phyloP scores from a whole-genome alignment of 2,888 invertebrate species.

The Thereva nobilitata region DNA sequence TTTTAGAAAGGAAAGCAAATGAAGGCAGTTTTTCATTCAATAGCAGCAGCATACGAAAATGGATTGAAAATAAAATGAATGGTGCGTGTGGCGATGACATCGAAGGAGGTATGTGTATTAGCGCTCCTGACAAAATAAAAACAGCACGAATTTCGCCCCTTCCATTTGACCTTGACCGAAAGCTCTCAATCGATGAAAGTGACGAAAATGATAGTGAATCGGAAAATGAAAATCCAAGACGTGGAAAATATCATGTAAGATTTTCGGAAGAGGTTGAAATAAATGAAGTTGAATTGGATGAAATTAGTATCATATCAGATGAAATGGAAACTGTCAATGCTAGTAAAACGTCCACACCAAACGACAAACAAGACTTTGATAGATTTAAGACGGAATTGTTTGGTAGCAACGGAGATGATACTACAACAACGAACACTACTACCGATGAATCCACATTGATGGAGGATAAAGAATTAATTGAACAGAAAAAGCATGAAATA shows the following conservation, averaged over 20 bases:
- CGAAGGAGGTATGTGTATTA: constrained; percentile 14
- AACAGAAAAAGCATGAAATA: constrained; percentile 39
- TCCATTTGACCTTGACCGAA: constrained; percentile 41
- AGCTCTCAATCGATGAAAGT: constrained; percentile 33
- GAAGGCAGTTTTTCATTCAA: constrained; percentile 73
- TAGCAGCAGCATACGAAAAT: constrained; percentile 65
- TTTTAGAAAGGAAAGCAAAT: constrained; percentile 74
- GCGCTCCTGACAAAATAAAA: not conserved
- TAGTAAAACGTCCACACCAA: constrained; percentile 42
- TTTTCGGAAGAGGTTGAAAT: constrained; percentile 39
- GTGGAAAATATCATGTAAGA: constrained; percentile 35
- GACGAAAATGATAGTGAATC: constrained; percentile 36
- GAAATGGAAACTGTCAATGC: constrained; percentile 2
- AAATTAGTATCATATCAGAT: constrained; percentile 30
- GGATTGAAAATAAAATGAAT: constrained; percentile 45
- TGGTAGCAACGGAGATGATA: constrained; percentile 47
- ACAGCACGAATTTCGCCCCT: constrained; percentile 36
- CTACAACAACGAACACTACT: not conserved
- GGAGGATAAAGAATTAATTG: constrained; percentile 17
- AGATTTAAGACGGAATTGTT: constrained; percentile 53
- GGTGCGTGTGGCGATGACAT: not conserved
- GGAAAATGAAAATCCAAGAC: not conserved
- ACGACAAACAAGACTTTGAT: constrained; percentile 46
- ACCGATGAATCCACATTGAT: not conserved
- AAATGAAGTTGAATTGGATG: constrained; percentile 36